phyloP scores from a whole-genome alignment of 2,888 invertebrate genomes.

The Xanthorhoe spadicearia region DNA sequence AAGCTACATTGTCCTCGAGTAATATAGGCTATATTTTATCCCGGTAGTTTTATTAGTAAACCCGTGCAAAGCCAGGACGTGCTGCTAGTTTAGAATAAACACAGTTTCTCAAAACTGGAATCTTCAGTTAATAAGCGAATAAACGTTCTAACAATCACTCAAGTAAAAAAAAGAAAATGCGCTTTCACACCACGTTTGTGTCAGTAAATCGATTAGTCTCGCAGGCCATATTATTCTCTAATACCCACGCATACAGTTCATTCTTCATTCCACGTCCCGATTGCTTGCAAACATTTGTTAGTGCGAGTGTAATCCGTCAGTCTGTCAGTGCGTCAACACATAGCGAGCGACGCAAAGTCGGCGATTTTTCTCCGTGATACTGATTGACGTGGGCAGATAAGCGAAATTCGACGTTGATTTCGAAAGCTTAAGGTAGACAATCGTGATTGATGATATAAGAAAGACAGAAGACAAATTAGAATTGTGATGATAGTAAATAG shows the following conservation, averaged over 20 bases:
- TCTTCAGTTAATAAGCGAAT: slow-evolving; percentile 19
- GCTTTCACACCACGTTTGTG: slow-evolving; percentile 41
- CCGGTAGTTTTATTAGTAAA: no score
- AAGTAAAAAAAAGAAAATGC: slow-evolving; percentile 39
- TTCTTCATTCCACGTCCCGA: slow-evolving; percentile 46
- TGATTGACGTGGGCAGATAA: slow-evolving; percentile 75
- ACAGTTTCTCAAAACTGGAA: neutral
- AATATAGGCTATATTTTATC: no score
- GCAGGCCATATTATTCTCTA: slow-evolving; percentile 47
- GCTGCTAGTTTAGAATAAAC: no score
- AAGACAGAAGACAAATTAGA: slow-evolving; percentile 54
- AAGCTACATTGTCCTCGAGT: no score
- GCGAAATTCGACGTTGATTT: slow-evolving; percentile 67
- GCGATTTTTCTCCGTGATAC: slow-evolving; percentile 71
- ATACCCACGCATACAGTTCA: slow-evolving; percentile 44
- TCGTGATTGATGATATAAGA: slow-evolving; percentile 63
- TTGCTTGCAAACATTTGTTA: slow-evolving; percentile 66
- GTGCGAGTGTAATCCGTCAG: slow-evolving; percentile 70
- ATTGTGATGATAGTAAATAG: slow-evolving; percentile 42
- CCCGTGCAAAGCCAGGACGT: no score
- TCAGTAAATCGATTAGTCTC: slow-evolving; percentile 39
- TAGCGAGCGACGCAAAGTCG: slow-evolving; percentile 62
- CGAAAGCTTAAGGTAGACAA: slow-evolving; percentile 59
- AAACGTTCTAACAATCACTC: slow-evolving; percentile 27
- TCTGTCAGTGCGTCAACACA: slow-evolving; percentile 73